Percentiles rank a stretch among this genome's conserved stretches.
phyloP scores from a whole-genome alignment of 2,113 vertebrate genomes.

The Circaetus gallicus region DNA sequence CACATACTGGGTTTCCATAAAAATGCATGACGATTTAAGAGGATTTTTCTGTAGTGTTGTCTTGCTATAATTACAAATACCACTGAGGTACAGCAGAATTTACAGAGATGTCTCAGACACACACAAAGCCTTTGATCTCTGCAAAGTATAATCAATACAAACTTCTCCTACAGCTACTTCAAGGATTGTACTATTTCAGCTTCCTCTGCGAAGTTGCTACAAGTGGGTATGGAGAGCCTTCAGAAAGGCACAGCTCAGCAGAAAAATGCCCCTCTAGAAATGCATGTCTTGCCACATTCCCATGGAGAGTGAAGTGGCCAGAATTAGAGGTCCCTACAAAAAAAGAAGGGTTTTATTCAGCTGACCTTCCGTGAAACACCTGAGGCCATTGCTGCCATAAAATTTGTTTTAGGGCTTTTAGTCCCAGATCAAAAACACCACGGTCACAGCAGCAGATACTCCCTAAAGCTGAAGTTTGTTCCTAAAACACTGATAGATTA shows the following conservation, averaged over 20 bases:
- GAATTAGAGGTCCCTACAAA: background rate
- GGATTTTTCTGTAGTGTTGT: background rate
- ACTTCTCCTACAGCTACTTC: background rate
- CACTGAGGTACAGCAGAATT: background rate
- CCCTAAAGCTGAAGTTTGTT: background rate
- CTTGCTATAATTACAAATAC: background rate
- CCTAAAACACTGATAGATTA: background rate
- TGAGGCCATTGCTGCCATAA: background rate
- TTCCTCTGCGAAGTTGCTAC: background rate
- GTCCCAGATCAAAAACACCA: background rate
- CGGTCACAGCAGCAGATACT: background rate
- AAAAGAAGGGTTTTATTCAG: background rate
- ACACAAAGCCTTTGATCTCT: background rate
- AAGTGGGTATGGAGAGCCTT: background rate
- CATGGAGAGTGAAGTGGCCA: background rate
- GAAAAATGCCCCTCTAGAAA: background rate
- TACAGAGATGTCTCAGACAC: fast-evolving
- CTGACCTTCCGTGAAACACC: background rate
- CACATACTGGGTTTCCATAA: background rate
- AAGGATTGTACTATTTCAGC: background rate
- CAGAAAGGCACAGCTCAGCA: background rate
- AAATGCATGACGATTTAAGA: background rate
- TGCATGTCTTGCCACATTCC: background rate
- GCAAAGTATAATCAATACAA: background rate
- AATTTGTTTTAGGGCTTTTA: background rate